Evolutionary conservation across 2,888 invertebrate genomes (phyloP).

Genomic region (Cosmia pyralina): DNA sequence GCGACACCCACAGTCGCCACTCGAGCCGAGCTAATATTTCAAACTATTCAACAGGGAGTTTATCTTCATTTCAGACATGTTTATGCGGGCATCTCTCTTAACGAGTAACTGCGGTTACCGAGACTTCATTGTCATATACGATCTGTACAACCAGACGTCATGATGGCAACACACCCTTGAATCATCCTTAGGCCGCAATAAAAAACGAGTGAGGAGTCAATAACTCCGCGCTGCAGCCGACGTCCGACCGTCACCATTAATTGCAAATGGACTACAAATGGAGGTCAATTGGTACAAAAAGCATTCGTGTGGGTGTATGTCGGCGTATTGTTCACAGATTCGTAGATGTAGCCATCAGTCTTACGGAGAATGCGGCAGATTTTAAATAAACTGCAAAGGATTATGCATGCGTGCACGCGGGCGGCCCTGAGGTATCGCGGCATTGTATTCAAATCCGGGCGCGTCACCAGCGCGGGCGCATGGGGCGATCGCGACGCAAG

Average conservation of each 20-base stretch:
- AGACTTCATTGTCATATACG: conserved; percentile 77
- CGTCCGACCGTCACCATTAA: conserved; percentile 76
- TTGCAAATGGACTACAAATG: conserved; percentile 83
- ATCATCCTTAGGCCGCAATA: conserved; percentile 73
- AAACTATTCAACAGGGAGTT: conserved; percentile 80
- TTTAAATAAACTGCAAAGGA: conserved; percentile 81
- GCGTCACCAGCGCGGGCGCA: conserved; percentile 74
- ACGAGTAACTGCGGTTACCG: conserved; percentile 72
- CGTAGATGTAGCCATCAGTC: conserved; percentile 77
- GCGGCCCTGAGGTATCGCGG: conserved; percentile 87
- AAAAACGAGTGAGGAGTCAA: conserved; percentile 78
- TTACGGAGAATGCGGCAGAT: conserved; percentile 81
- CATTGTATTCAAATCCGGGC: conserved; percentile 88
- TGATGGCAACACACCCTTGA: conserved; percentile 72
- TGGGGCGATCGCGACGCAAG: conserved; percentile 58
- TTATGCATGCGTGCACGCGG: conserved; percentile 86
- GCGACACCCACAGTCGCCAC: conserved; percentile 74
- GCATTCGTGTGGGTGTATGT: conserved; percentile 69
- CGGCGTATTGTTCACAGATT: conserved; percentile 73
- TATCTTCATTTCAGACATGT: conserved; percentile 81
- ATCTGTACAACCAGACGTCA: conserved; percentile 68
- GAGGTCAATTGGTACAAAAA: conserved; percentile 81
- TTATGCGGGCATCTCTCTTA: conserved; percentile 78
- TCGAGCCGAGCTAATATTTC: conserved; percentile 75
- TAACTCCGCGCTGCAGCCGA: conserved; percentile 76